phyloP scores from a whole-genome alignment of 1,140 invertebrate species.

The Hypsibius dujardini region DNA sequence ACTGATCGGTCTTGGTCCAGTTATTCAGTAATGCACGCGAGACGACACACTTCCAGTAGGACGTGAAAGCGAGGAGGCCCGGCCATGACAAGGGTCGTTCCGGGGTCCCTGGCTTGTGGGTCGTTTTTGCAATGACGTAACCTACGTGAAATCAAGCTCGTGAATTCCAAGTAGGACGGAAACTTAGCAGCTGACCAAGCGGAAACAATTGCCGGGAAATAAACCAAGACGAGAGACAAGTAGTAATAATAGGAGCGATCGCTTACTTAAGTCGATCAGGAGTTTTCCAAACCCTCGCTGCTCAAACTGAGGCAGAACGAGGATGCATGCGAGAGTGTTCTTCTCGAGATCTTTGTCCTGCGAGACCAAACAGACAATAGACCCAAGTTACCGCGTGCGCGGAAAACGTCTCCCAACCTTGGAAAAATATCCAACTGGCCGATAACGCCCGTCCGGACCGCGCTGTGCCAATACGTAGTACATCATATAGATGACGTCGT shows the following conservation, averaged over 20 bases:
- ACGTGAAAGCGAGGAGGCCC: conserved; percentile 2
- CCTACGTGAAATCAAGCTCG: neutral
- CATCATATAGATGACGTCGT: conserved; percentile 17
- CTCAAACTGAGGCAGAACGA: conserved; percentile 2
- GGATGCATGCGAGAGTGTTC: conserved; percentile 9
- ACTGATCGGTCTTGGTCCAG: neutral
- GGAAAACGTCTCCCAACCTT: neutral
- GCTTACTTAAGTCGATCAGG: conserved; percentile 8
- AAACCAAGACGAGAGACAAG: no score
- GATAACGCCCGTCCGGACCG: neutral
- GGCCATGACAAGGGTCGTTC: neutral
- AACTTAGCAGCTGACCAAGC: no score
- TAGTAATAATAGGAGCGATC: no score
- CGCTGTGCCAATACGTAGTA: conserved; percentile 7
- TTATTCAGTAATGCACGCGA: neutral
- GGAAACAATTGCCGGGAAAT: no score
- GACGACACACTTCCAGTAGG: conserved; percentile 7
- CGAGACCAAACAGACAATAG: neutral
- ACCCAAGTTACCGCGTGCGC: neutral
- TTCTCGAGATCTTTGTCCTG: conserved; percentile 15
- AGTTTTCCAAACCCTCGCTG: conserved; percentile 2
- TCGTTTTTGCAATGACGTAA: neutral
- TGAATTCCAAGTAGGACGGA: neutral
- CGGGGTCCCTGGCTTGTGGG: conserved; percentile 7
- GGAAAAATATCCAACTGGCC: conserved; percentile 13